Percentiles rank a stretch among this genome's conserved stretches.
phyloP scores from a whole-genome alignment of 2,113 vertebrate species.

The Mystacornis crossleyi region DNA sequence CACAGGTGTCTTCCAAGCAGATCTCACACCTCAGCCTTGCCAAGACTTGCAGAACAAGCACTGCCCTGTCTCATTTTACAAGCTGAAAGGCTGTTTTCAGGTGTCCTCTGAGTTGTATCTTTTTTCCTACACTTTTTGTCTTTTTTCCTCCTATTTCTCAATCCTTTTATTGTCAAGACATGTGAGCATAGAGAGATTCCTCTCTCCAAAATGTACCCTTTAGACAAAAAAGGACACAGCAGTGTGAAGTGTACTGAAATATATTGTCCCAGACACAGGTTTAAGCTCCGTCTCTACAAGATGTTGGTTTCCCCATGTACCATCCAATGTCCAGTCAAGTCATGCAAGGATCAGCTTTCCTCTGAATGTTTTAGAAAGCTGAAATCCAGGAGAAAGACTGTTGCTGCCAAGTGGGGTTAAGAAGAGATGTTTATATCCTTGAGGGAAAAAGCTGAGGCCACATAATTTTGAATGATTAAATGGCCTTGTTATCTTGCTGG shows the following conservation, averaged over 20 bases:
- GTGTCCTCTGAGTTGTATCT: not conserved
- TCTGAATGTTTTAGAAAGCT: not conserved
- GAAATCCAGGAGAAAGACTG: not conserved
- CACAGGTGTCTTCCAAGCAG: not conserved
- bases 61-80: not conserved
- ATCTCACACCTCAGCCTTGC: not conserved
- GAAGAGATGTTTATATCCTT: conserved; percentile 36
- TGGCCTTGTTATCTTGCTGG: conserved; percentile 3
- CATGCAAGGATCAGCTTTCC: not conserved
- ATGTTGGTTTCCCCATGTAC: not conserved
- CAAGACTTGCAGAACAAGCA: not conserved
- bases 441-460: not conserved
- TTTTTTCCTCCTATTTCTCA: not conserved
- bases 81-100: not conserved
- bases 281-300: not conserved
- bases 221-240: not conserved
- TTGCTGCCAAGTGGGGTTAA: conserved; percentile 12
- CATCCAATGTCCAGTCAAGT: not conserved
- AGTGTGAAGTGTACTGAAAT: not conserved
- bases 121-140: not conserved
- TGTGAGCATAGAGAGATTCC: not conserved
- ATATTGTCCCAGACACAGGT: not conserved
- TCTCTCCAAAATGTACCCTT: not conserved
- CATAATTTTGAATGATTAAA: conserved; percentile 25
- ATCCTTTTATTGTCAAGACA: not conserved